Evolutionary conservation across 1,140 invertebrate species (phyloP).

Genomic region (Tetramorium parvispinum): DNA sequence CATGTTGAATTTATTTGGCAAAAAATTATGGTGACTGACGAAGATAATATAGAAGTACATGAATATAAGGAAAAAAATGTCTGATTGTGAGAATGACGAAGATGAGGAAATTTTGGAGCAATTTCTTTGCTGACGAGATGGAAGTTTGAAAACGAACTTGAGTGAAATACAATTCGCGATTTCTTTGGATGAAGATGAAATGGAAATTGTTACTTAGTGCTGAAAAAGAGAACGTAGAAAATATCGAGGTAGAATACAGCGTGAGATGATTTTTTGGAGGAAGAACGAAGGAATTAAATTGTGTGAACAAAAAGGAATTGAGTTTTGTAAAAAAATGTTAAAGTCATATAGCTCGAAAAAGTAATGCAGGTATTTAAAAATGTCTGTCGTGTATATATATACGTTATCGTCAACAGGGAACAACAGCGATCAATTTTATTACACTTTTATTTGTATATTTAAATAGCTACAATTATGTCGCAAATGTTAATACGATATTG

Average conservation of each 20-base stretch:
- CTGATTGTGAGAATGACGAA: neutral
- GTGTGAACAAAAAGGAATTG: too few relatives aligned
- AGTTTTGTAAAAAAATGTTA: neutral
- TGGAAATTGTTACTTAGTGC: neutral
- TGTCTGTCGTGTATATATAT: too few relatives aligned
- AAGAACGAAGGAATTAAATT: neutral
- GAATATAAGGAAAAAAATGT: neutral
- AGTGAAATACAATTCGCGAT: neutral
- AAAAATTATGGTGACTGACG: neutral
- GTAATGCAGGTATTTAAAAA: neutral
- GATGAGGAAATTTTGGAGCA: neutral
- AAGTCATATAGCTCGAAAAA: neutral
- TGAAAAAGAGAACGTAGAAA: neutral
- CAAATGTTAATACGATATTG: neutral
- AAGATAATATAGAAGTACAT: neutral
- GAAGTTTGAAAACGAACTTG: neutral
- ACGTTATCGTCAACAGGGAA: neutral
- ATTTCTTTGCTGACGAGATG: neutral
- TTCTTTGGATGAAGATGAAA: neutral
- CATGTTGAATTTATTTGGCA: slow-evolving; percentile 2
- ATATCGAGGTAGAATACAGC: neutral
- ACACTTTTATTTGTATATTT: slow-evolving; percentile 2
- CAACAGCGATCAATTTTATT: neutral
- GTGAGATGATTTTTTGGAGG: neutral
- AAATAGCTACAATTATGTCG: neutral